Base-by-base conservation (phyloP, 2,113 vertebrate species). In the Poeciliopsis turrubarensis region DNA sequence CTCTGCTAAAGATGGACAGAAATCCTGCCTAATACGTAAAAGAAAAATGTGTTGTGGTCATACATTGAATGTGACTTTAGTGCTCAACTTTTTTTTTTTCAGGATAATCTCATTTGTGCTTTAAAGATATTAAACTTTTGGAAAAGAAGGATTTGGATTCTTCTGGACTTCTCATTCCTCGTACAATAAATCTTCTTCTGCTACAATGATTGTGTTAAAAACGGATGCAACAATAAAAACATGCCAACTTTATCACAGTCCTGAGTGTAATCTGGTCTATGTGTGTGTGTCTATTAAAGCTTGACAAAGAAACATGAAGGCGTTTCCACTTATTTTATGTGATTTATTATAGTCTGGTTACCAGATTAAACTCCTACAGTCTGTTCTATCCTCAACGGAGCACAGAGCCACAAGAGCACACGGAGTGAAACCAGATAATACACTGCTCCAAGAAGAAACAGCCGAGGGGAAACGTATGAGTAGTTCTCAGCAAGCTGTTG, bases 271-370 rank as follows among this genome's bases (percentile, higher is more conserved):
- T 47, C 60, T 32, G 25, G 65, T n/a, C n/a, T n/a, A n/a, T 34
- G 34, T 34, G 34, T 34, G 34, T 13, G 27, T 29, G 65, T 63
- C 65, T 70, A 72, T 60, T 1, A 14, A 71, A 11, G 25, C 22
- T 41, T 65, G 51, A 66, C 31, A 30, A 11, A 60, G 17, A 80
- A 41, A 17, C 60, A 44, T 68, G 25, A 64, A 39, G 39, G 29
- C 29, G 75, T 70, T 78, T 72, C 6, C 47, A 69, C 39, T 71
- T 9, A 68, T 62, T 54, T 29, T 32, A 22, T 82, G 13, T 25
- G 19, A 12, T 57, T 19, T 13, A 15, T 30, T 31, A 30, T 15
- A 29, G 63, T 64, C 31, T 67, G 22, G 5, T 54, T 62, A 65
- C 4, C 3, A 83, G 44, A 67, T 76, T 65, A 41, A 41, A 73